Base-by-base conservation (phyloP, 2,113 vertebrate genomes). In the Aplodontia rufa region DNA sequence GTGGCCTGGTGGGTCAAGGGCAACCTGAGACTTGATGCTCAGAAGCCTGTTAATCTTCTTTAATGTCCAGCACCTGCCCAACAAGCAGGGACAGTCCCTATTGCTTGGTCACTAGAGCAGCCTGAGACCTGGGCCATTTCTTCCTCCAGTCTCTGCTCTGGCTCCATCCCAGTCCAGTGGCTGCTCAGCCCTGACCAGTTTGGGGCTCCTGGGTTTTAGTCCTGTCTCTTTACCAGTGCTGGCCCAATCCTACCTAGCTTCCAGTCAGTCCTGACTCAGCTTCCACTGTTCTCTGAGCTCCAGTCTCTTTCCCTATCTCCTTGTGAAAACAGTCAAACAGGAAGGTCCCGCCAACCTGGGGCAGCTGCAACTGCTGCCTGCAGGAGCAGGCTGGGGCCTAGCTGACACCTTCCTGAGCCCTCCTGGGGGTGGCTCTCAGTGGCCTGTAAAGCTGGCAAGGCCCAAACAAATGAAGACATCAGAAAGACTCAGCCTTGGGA, bases 41-140 rank as follows among this genome's bases (percentile, higher is more conserved):
- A 26, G 26, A 37, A 88, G 68, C 60, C 68, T 1, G 16, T 68
- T 96, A 96, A 93, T 93, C 94, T 58, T 74, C 91, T 95, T 87
- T 85, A 69, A 87, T 51, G 35, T 58, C 58, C 3, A 11, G 35
- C 55, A 78, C 69, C 80, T 51, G 79, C n/a, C 40, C 53, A 88
- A 75, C 7, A 24, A 87, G 42, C 64, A 37, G 24, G 12, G 19
- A 0, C 1, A 45, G 86, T 24, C 40, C 37, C 0, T 2, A 74
- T 51, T 26, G 49, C 81, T 35, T 16, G 12, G 76, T 71, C 55
- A 60, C 60, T 3, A 7, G 47, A 94, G 64, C 76, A 45, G 42
- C 10, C 2, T 87, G 76, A 28, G n/a, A 86, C 47, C 79, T 78
- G 28, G 71, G 22, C 42, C 30, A 45, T 45, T 8, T 5, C 32